Conservation (phyloP, 2,113 vertebrate genomes). For the Emberiza fucata region DNA sequence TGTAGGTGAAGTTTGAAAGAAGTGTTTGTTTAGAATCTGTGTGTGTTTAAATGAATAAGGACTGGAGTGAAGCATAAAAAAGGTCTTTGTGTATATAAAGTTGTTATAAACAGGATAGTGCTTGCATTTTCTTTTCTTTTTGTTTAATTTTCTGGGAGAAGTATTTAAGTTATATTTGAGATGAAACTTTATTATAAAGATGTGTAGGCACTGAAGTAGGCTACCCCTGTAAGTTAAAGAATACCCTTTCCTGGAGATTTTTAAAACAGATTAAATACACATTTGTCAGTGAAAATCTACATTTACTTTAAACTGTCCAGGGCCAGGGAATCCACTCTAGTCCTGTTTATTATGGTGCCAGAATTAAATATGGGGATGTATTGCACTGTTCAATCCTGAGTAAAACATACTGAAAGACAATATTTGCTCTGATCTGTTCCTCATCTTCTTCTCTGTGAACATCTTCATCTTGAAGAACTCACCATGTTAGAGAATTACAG, state of each 20-base stretch:
- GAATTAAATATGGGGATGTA: not conserved
- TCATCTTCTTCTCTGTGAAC: not conserved
- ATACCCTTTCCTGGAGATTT: not conserved
- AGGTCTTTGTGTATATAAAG: not conserved
- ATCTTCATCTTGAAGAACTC: not conserved
- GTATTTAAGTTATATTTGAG: not conserved
- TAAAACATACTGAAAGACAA: not conserved
- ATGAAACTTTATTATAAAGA: not conserved
- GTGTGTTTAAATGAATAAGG: not conserved
- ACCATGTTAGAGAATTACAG: not conserved
- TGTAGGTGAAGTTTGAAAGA: not conserved
- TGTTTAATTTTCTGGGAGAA: not conserved
- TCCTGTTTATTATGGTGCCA: not conserved
- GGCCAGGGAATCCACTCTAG: not conserved
- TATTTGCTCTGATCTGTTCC: not conserved
- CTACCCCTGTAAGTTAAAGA: not conserved
- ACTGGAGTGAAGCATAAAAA: not conserved
- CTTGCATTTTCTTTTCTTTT: not conserved
- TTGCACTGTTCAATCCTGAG: not conserved
- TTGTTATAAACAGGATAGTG: not conserved
- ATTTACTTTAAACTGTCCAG: not conserved
- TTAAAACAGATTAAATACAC: not conserved
- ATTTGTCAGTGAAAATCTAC: not conserved
- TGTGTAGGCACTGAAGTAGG: not conserved
- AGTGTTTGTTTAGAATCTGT: not conserved